These are phyloP conservation scores for Orthosia gothica DNA, from an alignment of 2,888 invertebrate genomes.

Conservation along the genomic window DNA sequence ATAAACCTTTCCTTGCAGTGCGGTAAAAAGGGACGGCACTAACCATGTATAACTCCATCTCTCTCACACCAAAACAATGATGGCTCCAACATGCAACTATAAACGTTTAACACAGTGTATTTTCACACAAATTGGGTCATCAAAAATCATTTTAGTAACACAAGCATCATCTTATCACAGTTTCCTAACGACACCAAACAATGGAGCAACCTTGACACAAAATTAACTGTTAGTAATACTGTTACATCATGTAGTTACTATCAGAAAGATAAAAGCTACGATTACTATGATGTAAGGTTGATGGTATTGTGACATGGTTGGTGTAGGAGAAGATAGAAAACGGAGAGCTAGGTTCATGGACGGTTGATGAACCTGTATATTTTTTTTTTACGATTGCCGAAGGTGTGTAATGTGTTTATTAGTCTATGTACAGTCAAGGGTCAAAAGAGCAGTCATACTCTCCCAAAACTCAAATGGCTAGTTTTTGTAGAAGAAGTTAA, in stretches of 20 bases:
- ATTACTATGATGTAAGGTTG: conserved; percentile 61
- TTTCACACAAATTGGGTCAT: conserved; percentile 36
- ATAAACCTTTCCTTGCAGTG: no score
- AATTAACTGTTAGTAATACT: conserved; percentile 62
- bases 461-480: no score
- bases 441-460: no score
- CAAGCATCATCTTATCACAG: conserved; percentile 36
- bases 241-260: conserved; percentile 63
- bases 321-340: conserved; percentile 8
- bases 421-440: no score
- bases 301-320: conserved; percentile 39
- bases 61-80: conserved; percentile 1
- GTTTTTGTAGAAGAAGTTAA: no score
- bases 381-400: no score
- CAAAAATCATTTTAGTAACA: conserved; percentile 11
- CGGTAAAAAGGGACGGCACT: neutral
- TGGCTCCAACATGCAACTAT: neutral
- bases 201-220: conserved; percentile 65
- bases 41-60: neutral
- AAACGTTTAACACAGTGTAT: neutral
- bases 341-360: neutral
- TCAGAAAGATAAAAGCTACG: conserved; percentile 61
- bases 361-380: no score
- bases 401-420: no score
- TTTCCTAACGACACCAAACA: conserved; percentile 58